Conservation (phyloP, 2,113 vertebrate genomes). For the Proteles cristata region DNA sequence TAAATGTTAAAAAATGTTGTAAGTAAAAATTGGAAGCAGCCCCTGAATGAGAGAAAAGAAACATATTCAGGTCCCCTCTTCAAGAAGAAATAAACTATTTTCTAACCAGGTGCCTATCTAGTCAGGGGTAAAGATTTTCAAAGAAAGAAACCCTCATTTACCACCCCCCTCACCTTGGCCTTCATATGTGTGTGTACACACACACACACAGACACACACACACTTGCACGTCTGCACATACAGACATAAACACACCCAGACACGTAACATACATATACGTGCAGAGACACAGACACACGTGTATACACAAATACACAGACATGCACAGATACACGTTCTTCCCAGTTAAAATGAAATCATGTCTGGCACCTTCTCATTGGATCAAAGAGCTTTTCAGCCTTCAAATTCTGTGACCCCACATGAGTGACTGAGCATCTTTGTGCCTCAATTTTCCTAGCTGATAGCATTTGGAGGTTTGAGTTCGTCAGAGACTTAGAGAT, state of each 20-base stretch:
- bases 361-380: not conserved
- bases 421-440: not conserved
- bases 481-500: not conserved
- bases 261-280: no score
- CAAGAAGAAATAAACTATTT: not conserved
- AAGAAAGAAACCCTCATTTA: not conserved
- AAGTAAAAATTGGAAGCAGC: not conserved
- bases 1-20: not conserved
- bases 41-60: not conserved
- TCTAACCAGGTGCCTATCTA: not conserved
- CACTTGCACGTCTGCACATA: fast-evolving
- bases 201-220: fast-evolving
- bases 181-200: not conserved
- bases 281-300: no score
- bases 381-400: not conserved
- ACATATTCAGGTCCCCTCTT: not conserved
- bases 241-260: no score
- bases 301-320: no score
- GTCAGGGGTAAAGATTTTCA: not conserved
- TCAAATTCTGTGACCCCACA: not conserved
- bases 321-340: not conserved
- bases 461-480: not conserved
- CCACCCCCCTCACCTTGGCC: not conserved
- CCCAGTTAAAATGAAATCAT: not conserved
- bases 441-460: not conserved